Base-by-base conservation (phyloP, 1,140 invertebrate species). In the Idris sp. region DNA sequence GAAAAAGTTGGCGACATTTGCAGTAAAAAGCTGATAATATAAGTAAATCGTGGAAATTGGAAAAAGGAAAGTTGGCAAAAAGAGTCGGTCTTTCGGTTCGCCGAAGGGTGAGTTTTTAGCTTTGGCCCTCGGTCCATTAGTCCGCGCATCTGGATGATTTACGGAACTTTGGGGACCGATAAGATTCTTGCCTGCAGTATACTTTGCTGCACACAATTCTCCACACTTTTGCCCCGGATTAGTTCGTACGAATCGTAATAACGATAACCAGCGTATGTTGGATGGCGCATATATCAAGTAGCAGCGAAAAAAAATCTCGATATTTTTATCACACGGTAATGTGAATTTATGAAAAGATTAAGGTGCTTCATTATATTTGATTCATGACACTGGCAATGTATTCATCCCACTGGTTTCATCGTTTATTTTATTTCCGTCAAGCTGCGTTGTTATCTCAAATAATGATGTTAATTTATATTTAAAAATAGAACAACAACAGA, bases 81-180 rank as follows among this genome's bases (percentile, higher is more conserved):
- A 33, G 54, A 62, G 46, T 59, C 40, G 54, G 43, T 40, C 25
- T 64, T 40, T 54, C 49, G 64, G 43, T 26, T 62, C n/a, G 56
- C 72, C 72, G 43, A 35, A 44, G 53, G 69, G 61, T 13, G 41
- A 41, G 38, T 35, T 69, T 54, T 30, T 35, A 19, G 43, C 41
- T 35, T 38, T 41, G 41, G 19, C 68, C 62, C 61, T 62, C 54
- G 71, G 77, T 78, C 75, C 77, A 80, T 82, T 81, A 80, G 77
- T 68, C 46, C 65, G 30, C 54, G 54, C 74, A 71, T 62, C 64
- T 53, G 49, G 59, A 79, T 82, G 80, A 84, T 83, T 80, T 83
- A 82, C 69, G 64, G 78, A 82, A 79, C 77, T 79, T 79, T 54
- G 74, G 71, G 79, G 76, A 58, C 76, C 79, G 82, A 83, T 83